These are phyloP conservation scores for Eptatretus atami DNA, from an alignment of 2,797 vertebrate genomes.

Conservation along the genomic window DNA sequence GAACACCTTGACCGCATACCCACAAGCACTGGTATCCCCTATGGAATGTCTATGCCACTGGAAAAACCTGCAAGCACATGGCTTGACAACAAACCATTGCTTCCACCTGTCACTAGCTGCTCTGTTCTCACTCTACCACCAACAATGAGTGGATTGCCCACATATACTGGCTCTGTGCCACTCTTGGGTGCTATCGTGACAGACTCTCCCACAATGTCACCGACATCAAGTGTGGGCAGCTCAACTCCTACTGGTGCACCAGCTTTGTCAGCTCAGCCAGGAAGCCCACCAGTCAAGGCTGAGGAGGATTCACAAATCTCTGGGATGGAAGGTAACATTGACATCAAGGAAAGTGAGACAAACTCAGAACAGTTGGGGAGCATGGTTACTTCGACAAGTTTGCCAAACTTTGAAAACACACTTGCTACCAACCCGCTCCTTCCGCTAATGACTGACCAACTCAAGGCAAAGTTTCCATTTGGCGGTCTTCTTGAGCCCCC, in stretches of 20 bases:
- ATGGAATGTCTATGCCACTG: conserved; percentile 84
- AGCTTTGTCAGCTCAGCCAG: not conserved
- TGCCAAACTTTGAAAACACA: conserved; percentile 2
- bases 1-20: conserved; percentile 98
- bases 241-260: not conserved
- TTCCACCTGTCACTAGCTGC: conserved; percentile 47
- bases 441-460: conserved; percentile 50
- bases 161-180: conserved; percentile 38
- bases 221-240: not conserved
- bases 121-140: conserved; percentile 65
- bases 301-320: not conserved
- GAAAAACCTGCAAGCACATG: conserved; percentile 93
- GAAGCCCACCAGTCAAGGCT: not conserved
- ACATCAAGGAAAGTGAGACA: not conserved
- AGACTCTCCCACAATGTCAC: not conserved
- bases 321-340: not conserved
- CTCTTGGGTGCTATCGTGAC: not conserved
- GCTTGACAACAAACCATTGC: conserved; percentile 82
- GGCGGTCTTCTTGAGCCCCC: conserved; percentile 95
- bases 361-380: not conserved
- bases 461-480: conserved; percentile 90
- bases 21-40: conserved; percentile 90
- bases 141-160: conserved; percentile 32
- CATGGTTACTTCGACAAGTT: not conserved
- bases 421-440: conserved; percentile 34